These are phyloP conservation scores for Patella ulyssiponensis DNA, from an alignment of 2,888 invertebrate species.

Conservation along the genomic window DNA sequence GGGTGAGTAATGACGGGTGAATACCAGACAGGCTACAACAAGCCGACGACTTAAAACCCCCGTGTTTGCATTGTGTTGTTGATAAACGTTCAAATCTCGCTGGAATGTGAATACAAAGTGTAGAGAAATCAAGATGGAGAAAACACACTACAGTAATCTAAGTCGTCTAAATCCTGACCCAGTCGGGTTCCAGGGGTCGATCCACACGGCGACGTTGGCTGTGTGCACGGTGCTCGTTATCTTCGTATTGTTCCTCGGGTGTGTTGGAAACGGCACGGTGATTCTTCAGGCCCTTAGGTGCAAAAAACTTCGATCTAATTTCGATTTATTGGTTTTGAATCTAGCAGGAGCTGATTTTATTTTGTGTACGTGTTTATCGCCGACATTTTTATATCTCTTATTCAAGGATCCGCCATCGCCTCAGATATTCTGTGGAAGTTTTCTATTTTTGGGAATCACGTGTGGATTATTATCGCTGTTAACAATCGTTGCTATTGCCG, in stretches of 20 bases:
- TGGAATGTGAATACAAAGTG: slow-evolving; percentile 9
- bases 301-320: slow-evolving; percentile 51
- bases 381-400: slow-evolving; percentile 55
- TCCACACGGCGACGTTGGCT: slow-evolving; percentile 61
- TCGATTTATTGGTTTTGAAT: slow-evolving; percentile 56
- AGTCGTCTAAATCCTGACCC: slow-evolving; percentile 12
- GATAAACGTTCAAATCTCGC: not conserved
- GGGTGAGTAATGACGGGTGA: not conserved
- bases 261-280: slow-evolving; percentile 60
- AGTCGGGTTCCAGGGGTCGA: slow-evolving; percentile 45
- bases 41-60: not conserved
- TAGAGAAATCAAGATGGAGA: not conserved
- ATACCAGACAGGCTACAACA: no score
- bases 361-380: slow-evolving; percentile 56
- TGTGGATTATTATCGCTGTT: slow-evolving; percentile 55
- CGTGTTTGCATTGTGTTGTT: not conserved
- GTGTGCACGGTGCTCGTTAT: slow-evolving; percentile 61
- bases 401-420: slow-evolving; percentile 56
- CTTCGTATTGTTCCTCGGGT: slow-evolving; percentile 57
- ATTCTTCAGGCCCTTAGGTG: slow-evolving; percentile 51
- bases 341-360: slow-evolving; percentile 59
- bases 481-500: slow-evolving; percentile 56
- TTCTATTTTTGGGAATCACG: slow-evolving; percentile 52
- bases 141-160: slow-evolving; percentile 9
- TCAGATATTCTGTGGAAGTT: slow-evolving; percentile 55